Conservation (phyloP, 2,797 vertebrate species). For the Ctenosaura bakeri region DNA sequence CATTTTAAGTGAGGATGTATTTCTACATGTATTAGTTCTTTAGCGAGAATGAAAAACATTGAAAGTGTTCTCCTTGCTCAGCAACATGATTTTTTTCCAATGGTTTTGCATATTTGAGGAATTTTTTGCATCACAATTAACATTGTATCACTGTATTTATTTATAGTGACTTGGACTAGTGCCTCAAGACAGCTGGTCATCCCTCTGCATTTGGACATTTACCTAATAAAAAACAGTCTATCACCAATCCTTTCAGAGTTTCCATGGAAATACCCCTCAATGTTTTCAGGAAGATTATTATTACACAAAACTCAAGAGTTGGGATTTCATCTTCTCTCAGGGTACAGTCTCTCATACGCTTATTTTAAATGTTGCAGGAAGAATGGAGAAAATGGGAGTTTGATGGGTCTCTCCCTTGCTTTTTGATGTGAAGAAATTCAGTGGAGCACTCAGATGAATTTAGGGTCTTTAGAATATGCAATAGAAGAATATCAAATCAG, state of each 20-base stretch:
- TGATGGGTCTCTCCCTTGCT: conserved; percentile 16
- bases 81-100: too few relatives aligned
- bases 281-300: background rate
- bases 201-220: background rate
- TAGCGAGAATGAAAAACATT: too few relatives aligned
- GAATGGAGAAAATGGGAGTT: conserved; percentile 22
- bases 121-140: too few relatives aligned
- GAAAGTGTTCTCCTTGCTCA: too few relatives aligned
- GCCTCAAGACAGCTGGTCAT: background rate
- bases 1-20: too few relatives aligned
- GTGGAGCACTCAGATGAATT: conserved; percentile 34
- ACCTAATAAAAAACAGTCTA: background rate
- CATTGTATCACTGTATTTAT: too few relatives aligned
- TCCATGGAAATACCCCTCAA: background rate
- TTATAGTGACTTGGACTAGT: background rate
- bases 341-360: conserved; percentile 17
- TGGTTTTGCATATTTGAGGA: too few relatives aligned
- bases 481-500: conserved; percentile 18
- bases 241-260: background rate
- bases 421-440: conserved; percentile 50
- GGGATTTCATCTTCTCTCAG: conserved; percentile 25
- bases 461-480: conserved; percentile 3
- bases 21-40: too few relatives aligned
- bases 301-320: background rate
- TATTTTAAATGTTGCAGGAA: conserved; percentile 18